Percentiles rank a stretch among this genome's conserved stretches.
Conservation (phyloP, 2,113 vertebrate species). For the Bujurquina vittata region DNA sequence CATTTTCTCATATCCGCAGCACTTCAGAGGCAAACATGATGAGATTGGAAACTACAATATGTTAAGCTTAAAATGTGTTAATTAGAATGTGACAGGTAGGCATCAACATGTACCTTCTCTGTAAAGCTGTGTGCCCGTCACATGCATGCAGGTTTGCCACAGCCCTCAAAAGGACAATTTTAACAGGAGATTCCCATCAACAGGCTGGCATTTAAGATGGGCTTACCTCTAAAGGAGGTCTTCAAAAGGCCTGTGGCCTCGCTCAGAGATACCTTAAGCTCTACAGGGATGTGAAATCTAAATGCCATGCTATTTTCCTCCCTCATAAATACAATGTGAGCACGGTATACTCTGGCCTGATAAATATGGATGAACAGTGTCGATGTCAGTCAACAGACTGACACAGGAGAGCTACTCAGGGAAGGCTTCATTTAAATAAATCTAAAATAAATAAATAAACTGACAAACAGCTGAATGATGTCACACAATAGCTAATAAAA, state of each 20-base stretch:
- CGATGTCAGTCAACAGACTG: slow-evolving; percentile 8
- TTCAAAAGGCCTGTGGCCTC: slow-evolving; percentile 40
- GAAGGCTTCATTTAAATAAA: not conserved
- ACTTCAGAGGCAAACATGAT: slow-evolving; percentile 30
- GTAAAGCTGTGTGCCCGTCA: slow-evolving; percentile 7
- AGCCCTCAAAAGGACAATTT: slow-evolving; percentile 40
- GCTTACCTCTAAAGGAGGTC: slow-evolving; percentile 6
- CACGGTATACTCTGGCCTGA: slow-evolving; percentile 25
- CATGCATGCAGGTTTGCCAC: slow-evolving; percentile 15
- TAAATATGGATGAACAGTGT: slow-evolving; percentile 34
- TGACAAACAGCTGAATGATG: not conserved
- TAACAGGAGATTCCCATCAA: slow-evolving; percentile 46
- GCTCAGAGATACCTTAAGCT: slow-evolving; percentile 27
- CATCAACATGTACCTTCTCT: not conserved
- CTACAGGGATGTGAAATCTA: slow-evolving; percentile 29
- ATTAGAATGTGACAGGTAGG: slow-evolving; percentile 9
- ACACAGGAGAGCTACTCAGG: not conserved
- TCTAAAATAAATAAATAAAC: not conserved
- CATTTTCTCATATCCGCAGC: slow-evolving; percentile 27
- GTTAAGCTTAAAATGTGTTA: slow-evolving; percentile 5
- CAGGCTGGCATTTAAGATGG: slow-evolving; percentile 54
- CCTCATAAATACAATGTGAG: slow-evolving; percentile 37
- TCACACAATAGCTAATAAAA: not conserved
- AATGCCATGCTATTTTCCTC: slow-evolving; percentile 56
- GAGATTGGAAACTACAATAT: slow-evolving; percentile 10